Percentiles rank a stretch among this genome's conserved stretches.
These are phyloP conservation scores for Hedya salicella DNA, from an alignment of 2,888 invertebrate species.

Conservation along the genomic window DNA sequence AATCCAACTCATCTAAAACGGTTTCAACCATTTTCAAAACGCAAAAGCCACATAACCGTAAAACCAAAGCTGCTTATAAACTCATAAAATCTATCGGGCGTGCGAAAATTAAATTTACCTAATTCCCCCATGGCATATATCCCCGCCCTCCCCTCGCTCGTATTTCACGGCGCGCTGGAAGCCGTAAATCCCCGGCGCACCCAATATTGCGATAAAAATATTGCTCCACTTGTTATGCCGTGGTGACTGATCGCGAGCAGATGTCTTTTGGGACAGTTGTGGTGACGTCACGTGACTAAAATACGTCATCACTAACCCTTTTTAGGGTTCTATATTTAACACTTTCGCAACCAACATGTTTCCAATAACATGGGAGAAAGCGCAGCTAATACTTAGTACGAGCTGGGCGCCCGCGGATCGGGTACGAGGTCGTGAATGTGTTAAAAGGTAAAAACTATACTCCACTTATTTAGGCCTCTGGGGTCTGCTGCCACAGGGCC, in stretches of 20 bases:
- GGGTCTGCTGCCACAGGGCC: too few relatives aligned
- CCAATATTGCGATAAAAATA: constrained; percentile 39
- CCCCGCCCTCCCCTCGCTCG: constrained; percentile 10
- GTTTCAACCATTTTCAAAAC: constrained; percentile 1
- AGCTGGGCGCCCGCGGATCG: too few relatives aligned
- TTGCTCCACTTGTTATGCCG: constrained; percentile 27
- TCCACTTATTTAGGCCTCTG: too few relatives aligned
- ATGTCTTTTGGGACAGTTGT: constrained; percentile 21
- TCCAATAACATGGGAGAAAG: too few relatives aligned
- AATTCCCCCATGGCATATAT: constrained; percentile 29
- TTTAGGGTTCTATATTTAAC: too few relatives aligned
- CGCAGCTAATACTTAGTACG: too few relatives aligned
- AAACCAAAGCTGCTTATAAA: constrained; percentile 37
- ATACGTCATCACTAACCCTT: too few relatives aligned
- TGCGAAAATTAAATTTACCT: constrained; percentile 40
- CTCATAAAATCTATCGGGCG: constrained; percentile 38
- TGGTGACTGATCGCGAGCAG: constrained; percentile 20
- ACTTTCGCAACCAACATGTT: too few relatives aligned
- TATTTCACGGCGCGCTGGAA: constrained; percentile 13
- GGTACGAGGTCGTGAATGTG: too few relatives aligned
- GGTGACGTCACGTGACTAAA: background rate
- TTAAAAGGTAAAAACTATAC: too few relatives aligned
- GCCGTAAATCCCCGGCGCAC: constrained; percentile 24
- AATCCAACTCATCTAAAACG: too few relatives aligned
- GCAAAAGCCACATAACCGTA: constrained; percentile 13